Evolutionary conservation across 1,140 invertebrate species (phyloP), one percentile per base, ranked within the genome.

Genomic region (Aricia agestis): DNA sequence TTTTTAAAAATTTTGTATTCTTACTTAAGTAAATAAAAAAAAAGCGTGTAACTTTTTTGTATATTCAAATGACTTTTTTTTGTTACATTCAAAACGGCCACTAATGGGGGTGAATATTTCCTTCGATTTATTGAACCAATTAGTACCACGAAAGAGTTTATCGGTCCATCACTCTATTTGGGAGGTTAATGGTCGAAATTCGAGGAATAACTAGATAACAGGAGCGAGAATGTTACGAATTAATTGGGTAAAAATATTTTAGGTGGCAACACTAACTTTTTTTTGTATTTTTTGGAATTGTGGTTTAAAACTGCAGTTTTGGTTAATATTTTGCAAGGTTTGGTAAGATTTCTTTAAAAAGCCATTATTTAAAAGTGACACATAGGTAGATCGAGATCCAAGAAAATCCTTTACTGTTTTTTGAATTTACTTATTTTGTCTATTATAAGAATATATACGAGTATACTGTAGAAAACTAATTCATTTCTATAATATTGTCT

Each of bases 161-260:
- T 90, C 89, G 73, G n/a, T 59, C 76, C 75, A 90, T 90, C 87
- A 69, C 76, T 84, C 89, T 89, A 89, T 90, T 90, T 89, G 87
- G 89, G 89, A 86, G 89, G 86, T 89, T 89, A 89, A 89, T 85
- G 85, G 83, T 78, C 80, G 80, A 79, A 85, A 86, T 91, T 91
- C 87, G 79, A 72, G 77, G 87, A 91, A 91, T 74, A 73, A 19
- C 17, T 19, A 17, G 59, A 11, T 63, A 90, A 86, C 83, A 82
- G 86, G 85, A 88, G 87, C 87, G 85, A 89, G 87, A 90, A 88
- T 89, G 82, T 89, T 82, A 89, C 86, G 86, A 89, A 87, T 89
- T 90, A 89, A 90, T 91, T 91, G 89, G 87, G 72, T 83, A 72
- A 72, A 90, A 82, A 81, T 86, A 85, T 87, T 85, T 73, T 66